A percentile compares a stretch with the other conserved stretches of the same genome.
Conservation (phyloP, 2,888 invertebrate species). For the Venusia cambrica region DNA sequence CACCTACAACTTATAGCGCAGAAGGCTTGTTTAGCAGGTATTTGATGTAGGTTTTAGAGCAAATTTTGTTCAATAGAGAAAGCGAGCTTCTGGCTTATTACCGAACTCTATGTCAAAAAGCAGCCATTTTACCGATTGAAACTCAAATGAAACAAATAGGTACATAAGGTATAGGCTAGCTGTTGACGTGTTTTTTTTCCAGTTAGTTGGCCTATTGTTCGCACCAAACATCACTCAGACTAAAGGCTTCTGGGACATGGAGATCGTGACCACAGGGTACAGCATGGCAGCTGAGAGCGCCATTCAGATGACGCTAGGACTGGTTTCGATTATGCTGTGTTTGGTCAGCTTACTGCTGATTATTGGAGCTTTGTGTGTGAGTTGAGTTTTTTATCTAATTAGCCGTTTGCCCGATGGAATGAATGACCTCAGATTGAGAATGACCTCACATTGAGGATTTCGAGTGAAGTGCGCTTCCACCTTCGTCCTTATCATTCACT, state of each 20-base stretch:
- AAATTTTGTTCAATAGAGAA: not conserved
- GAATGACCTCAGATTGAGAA: no score
- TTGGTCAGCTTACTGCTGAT: slow-evolving; percentile 46
- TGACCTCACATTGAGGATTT: no score
- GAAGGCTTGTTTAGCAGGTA: no score
- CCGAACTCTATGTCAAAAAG: no score
- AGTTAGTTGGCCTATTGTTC: slow-evolving; percentile 53
- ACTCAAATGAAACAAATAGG: no score
- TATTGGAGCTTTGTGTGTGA: slow-evolving; percentile 54
- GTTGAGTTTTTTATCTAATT: no score
- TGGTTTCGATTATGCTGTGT: slow-evolving; percentile 51
- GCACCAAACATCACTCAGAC: slow-evolving; percentile 56
- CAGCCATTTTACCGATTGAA: no score
- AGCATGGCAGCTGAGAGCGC: slow-evolving; percentile 41
- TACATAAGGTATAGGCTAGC: not conserved
- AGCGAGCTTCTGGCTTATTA: not conserved
- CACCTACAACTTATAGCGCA: no score
- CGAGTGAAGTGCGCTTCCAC: no score
- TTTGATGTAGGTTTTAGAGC: no score
- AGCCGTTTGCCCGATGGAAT: no score
- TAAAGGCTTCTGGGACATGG: slow-evolving; percentile 53
- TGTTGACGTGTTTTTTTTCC: slow-evolving; percentile 13
- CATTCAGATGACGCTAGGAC: slow-evolving; percentile 48
- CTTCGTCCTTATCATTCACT: no score
- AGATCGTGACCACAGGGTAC: slow-evolving; percentile 49